Base-by-base conservation (phyloP, 1,140 invertebrate species). In the Drosophila tsacasi region DNA sequence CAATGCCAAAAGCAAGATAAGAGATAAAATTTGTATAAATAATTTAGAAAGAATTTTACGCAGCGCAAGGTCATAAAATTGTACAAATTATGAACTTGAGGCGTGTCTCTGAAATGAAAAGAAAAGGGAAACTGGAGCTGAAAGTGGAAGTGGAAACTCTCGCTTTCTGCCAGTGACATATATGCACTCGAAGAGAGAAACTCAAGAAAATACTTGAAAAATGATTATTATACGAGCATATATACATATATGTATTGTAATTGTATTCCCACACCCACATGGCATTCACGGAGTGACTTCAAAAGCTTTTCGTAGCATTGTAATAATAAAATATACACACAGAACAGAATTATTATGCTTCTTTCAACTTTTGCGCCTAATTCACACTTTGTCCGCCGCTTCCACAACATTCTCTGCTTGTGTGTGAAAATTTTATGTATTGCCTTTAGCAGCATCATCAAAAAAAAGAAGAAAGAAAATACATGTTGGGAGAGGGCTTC, bases 361-460 rank as follows among this genome's bases (percentile, higher is more conserved):
- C 85, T 90, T 90, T 90, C 76, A 90, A 90, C 81, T 90, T 90
- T 90, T 90, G 85, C 85, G 85, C 81, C 85, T 90, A 90, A 90
- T 90, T 90, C 85, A 90, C 85, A 90, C 85, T 90, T 90, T 80
- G 80, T 79, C 62, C 60, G 55, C 49, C 17, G 39, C 42, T 25
- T 30, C 32, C 15, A 32, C 66, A 32, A 19, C 60, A 9, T 66
- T 50, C 9, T 58, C 59, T 55, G 67, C 42, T 59, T 89, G 71
- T 89, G 81, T 89, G 78, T 90, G 81, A 90, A 87, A 81, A 90
- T 85, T 85, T 81, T 90, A 87, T 89, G 85, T 84, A 84, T 89
- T 85, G 85, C 85, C 85, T 90, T 90, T 84, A 90, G 81, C 85
- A 90, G 85, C 81, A 89, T 84, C 85, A 89, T 79, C 85, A 90